Percentiles rank a stretch among this genome's conserved stretches.
phyloP scores from a whole-genome alignment of 2,888 invertebrate species.

The Eudiplozoon nipponicum region DNA sequence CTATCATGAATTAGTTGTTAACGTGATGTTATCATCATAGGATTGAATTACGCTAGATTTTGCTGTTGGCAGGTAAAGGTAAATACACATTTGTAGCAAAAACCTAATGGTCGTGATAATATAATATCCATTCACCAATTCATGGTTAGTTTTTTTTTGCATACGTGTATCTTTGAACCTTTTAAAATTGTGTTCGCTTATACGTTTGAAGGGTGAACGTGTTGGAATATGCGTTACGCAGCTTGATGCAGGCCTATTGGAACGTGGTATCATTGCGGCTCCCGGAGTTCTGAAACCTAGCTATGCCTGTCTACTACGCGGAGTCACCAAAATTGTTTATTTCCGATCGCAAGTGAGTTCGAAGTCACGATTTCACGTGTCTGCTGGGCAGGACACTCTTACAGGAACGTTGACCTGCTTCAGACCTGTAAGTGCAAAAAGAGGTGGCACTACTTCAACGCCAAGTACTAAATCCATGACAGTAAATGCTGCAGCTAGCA shows the following conservation, averaged over 20 bases:
- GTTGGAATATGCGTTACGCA: conserved; percentile 40
- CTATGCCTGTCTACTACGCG: conserved; percentile 31
- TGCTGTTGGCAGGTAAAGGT: too few relatives aligned
- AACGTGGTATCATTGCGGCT: conserved; percentile 34
- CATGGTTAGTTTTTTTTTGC: background rate
- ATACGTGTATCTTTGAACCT: conserved; percentile 5
- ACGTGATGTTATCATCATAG: too few relatives aligned
- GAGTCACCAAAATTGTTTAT: conserved; percentile 31
- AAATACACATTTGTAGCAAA: too few relatives aligned
- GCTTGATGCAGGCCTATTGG: conserved; percentile 36
- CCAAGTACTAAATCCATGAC: too few relatives aligned
- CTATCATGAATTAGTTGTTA: too few relatives aligned
- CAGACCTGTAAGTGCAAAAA: too few relatives aligned
- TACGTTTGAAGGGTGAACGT: conserved; percentile 33
- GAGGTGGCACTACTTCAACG: too few relatives aligned
- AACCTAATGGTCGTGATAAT: too few relatives aligned
- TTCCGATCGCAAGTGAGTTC: conserved; percentile 31
- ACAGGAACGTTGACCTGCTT: conserved; percentile 25
- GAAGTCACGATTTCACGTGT: conserved; percentile 36
- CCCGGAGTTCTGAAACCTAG: conserved; percentile 31
- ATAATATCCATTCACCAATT: background rate
- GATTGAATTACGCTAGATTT: too few relatives aligned
- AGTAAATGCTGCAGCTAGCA: too few relatives aligned
- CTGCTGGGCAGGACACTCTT: conserved; percentile 30
- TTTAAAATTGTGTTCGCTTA: background rate